Percentiles rank a stretch among this genome's conserved stretches.
Conservation (phyloP, 2,113 vertebrate genomes). For the Coptodon rendalli region DNA sequence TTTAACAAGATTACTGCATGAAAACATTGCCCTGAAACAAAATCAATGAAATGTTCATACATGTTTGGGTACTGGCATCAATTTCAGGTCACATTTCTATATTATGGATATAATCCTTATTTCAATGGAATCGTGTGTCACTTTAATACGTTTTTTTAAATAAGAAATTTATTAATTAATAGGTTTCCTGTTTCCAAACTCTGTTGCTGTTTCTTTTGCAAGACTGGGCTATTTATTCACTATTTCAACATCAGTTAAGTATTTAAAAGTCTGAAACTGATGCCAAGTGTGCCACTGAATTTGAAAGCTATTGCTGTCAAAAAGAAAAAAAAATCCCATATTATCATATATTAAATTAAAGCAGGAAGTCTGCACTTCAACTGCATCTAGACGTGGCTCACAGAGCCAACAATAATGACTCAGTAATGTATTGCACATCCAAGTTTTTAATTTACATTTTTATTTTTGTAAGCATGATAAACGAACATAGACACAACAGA, state of each 20-base stretch:
- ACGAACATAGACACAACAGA: not conserved
- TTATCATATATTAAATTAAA: not conserved
- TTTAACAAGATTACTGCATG: not conserved
- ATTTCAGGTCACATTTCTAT: not conserved
- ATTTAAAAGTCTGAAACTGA: not conserved
- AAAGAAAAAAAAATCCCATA: not conserved
- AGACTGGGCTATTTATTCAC: not conserved
- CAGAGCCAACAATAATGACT: not conserved
- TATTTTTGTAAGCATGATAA: not conserved
- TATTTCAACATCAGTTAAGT: not conserved
- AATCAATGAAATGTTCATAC: not conserved
- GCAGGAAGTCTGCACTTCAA: not conserved
- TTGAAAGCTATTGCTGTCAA: not conserved
- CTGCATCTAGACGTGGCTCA: not conserved
- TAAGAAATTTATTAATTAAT: not conserved
- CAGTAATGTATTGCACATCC: not conserved
- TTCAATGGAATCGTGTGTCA: not conserved
- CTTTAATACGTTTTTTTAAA: not conserved
- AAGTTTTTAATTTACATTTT: not conserved
- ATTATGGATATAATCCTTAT: not conserved
- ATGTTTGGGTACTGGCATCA: not conserved
- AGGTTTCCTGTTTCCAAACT: not conserved
- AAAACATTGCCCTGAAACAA: not conserved
- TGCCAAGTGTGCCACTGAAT: not conserved
- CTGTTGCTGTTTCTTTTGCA: not conserved